These are phyloP conservation scores for Microdon myrmicae DNA, from an alignment of 2,888 invertebrate genomes.

Conservation along the genomic window DNA sequence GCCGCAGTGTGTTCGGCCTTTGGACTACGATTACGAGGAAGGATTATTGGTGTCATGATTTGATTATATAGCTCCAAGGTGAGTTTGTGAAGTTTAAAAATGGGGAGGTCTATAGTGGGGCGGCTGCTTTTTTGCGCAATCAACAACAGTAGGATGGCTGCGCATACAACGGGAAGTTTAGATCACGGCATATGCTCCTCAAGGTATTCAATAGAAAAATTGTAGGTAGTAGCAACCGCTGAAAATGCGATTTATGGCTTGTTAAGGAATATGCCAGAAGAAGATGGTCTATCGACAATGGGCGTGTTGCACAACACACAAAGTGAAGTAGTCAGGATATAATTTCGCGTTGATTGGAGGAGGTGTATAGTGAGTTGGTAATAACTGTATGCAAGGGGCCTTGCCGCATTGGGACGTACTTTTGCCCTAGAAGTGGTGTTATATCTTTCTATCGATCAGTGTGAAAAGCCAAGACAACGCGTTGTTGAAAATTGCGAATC, in stretches of 20 bases:
- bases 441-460: conserved; percentile 3
- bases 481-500: background rate
- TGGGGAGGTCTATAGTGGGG: conserved; percentile 23
- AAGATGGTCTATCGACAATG: conserved; percentile 31
- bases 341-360: conserved; percentile 25
- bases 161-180: conserved; percentile 35
- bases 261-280: conserved; percentile 23
- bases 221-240: conserved; percentile 38
- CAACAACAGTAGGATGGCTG: conserved; percentile 22
- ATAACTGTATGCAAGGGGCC: conserved; percentile 1
- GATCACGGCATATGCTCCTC: conserved; percentile 22
- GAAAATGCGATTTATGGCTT: conserved; percentile 48
- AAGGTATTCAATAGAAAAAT: conserved; percentile 30
- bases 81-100: conserved; percentile 41
- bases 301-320: conserved; percentile 14
- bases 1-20: conserved; percentile 6
- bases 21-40: conserved; percentile 16
- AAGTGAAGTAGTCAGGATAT: conserved; percentile 8
- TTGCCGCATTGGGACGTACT: background rate
- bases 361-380: conserved; percentile 8
- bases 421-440: conserved; percentile 3
- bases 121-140: conserved; percentile 37
- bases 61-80: conserved; percentile 48
- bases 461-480: background rate
- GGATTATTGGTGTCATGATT: conserved; percentile 51